Percentiles rank a stretch among this genome's conserved stretches.
Evolutionary conservation across 1,140 invertebrate species (phyloP).

Genomic region (Mylabris phalerata): DNA sequence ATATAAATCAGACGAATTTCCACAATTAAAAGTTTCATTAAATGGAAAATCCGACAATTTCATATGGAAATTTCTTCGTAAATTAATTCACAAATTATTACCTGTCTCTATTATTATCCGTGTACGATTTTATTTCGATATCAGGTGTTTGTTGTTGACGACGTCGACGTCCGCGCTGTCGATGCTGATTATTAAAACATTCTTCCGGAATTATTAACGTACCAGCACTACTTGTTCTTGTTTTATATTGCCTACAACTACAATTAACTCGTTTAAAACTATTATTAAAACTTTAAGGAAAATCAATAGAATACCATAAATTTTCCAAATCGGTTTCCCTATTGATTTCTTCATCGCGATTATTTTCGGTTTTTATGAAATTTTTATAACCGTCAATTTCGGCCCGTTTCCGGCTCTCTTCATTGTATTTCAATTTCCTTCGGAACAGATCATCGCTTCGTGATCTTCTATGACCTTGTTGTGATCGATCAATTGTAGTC

Average conservation of each 20-base stretch:
- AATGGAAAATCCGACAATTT: not conserved
- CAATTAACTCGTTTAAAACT: not conserved
- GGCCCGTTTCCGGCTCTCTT: constrained; percentile 30
- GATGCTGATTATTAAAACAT: constrained; percentile 39
- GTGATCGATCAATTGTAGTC: not conserved
- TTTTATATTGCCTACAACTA: constrained; percentile 35
- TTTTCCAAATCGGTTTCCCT: not conserved
- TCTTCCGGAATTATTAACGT: constrained; percentile 45
- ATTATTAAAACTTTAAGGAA: not conserved
- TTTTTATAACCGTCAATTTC: constrained; percentile 30
- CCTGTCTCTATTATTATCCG: not conserved
- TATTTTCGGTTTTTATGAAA: constrained; percentile 18
- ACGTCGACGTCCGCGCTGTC: constrained; percentile 20
- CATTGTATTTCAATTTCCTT: constrained; percentile 25
- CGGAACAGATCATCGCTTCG: constrained; percentile 28
- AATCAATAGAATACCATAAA: too few species aligned
- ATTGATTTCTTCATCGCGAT: not conserved
- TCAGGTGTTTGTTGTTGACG: constrained; percentile 7
- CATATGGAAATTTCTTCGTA: not conserved
- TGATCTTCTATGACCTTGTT: not conserved
- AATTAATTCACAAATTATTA: not conserved
- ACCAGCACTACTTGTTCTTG: constrained; percentile 46
- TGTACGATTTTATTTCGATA: not conserved
- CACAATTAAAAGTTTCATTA: too few species aligned
- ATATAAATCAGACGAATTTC: too few species aligned